phyloP scores from a whole-genome alignment of 2,888 invertebrate genomes.

The Hoplodrina blanda region DNA sequence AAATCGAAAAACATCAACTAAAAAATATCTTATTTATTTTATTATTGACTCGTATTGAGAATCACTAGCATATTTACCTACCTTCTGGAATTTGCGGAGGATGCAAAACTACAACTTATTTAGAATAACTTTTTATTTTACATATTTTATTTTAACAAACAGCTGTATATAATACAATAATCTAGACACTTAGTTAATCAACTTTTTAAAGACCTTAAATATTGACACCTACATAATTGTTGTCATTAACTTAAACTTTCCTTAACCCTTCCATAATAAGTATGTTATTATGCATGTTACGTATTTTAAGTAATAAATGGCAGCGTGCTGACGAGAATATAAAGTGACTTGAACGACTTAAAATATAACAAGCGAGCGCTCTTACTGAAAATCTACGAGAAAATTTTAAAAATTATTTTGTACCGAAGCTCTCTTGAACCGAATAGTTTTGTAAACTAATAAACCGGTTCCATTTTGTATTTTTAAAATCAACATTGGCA shows the following conservation, averaged over 20 bases:
- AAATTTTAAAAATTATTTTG: slow-evolving; percentile 40
- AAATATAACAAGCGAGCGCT: slow-evolving; percentile 39
- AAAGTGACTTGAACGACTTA: slow-evolving; percentile 40
- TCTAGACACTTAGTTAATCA: too few species aligned
- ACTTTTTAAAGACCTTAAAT: neutral
- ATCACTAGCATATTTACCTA: too few species aligned
- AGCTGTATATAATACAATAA: too few species aligned
- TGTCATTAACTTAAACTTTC: neutral
- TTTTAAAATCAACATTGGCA: slow-evolving; percentile 38
- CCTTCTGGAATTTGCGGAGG: too few species aligned
- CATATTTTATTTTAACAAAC: too few species aligned
- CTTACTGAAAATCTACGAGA: slow-evolving; percentile 27
- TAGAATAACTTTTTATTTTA: too few species aligned
- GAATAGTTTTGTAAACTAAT: slow-evolving; percentile 54
- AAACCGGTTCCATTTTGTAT: slow-evolving; percentile 36
- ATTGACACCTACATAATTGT: neutral
- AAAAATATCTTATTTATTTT: too few species aligned
- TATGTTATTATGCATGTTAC: slow-evolving; percentile 23
- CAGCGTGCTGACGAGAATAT: slow-evolving; percentile 36
- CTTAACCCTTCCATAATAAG: neutral
- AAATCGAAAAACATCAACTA: too few species aligned
- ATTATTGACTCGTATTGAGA: too few species aligned
- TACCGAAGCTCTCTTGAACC: slow-evolving; percentile 30
- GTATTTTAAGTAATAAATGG: slow-evolving; percentile 39
- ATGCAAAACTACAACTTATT: too few species aligned